Percentiles rank a stretch among this genome's conserved stretches.
Evolutionary conservation across 2,888 invertebrate genomes (phyloP).

Genomic region (Aproaerema taeniolella): DNA sequence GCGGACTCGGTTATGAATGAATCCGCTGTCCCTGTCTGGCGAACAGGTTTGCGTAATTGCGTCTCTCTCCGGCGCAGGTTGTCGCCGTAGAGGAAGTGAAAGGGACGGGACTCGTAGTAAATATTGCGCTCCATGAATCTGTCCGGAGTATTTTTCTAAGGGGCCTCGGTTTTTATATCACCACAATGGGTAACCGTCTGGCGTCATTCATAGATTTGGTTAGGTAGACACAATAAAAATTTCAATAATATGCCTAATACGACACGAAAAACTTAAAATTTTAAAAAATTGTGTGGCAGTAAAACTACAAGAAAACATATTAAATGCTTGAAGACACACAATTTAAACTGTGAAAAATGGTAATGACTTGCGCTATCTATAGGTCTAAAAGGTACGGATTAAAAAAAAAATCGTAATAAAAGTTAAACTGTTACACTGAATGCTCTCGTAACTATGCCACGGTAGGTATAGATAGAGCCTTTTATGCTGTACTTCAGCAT

Average conservation of each 20-base stretch:
- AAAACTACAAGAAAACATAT: too few relatives aligned
- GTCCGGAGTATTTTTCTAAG: constrained; percentile 57
- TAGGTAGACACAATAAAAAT: constrained; percentile 10
- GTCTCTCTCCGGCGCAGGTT: constrained; percentile 65
- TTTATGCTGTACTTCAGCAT: too few relatives aligned
- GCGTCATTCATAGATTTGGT: constrained; percentile 59
- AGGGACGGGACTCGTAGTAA: constrained; percentile 75
- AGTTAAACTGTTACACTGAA: too few relatives aligned
- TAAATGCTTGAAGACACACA: too few relatives aligned
- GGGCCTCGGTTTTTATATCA: constrained; percentile 57
- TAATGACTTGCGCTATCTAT: too few relatives aligned
- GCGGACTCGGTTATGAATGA: constrained; percentile 76
- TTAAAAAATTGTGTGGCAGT: too few relatives aligned
- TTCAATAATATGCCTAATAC: constrained; percentile 4
- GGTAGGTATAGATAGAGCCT: too few relatives aligned
- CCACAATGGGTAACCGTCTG: constrained; percentile 52
- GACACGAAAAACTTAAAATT: too few relatives aligned
- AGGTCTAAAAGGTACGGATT: too few relatives aligned
- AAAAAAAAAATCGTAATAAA: too few relatives aligned
- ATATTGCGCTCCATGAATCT: constrained; percentile 65
- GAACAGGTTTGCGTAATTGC: constrained; percentile 32
- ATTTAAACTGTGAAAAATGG: too few relatives aligned
- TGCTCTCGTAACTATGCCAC: too few relatives aligned
- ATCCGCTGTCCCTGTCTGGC: constrained; percentile 60
- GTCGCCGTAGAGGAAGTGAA: constrained; percentile 75